Evolutionary conservation across 2,888 invertebrate species (phyloP).

Genomic region (Sialis fuliginosa): DNA sequence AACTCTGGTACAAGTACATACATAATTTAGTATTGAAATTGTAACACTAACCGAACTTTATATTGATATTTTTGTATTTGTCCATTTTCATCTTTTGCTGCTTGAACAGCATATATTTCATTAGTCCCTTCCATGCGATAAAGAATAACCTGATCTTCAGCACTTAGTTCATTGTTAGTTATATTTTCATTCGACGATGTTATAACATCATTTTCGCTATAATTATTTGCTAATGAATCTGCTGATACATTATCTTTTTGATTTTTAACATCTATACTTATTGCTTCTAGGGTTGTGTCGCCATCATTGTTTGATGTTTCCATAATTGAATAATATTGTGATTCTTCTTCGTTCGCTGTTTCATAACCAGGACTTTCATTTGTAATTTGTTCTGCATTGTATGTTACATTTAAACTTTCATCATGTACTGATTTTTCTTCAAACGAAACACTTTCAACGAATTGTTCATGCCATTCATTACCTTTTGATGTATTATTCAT

Average conservation of each 20-base stretch:
- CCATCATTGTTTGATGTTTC: constrained; percentile 16
- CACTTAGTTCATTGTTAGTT: not conserved
- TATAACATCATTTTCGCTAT: not conserved
- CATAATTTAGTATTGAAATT: not conserved
- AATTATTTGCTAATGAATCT: constrained; percentile 1
- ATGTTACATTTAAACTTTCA: too few relatives aligned
- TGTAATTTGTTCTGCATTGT: too few relatives aligned
- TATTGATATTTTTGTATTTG: constrained; percentile 24
- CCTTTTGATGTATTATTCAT: too few relatives aligned
- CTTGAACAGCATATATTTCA: constrained; percentile 22
- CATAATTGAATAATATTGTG: constrained; percentile 21
- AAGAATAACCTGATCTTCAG: constrained; percentile 17
- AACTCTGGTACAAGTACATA: too few relatives aligned
- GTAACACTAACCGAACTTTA: constrained; percentile 18
- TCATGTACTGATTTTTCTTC: too few relatives aligned
- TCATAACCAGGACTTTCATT: constrained; percentile 11
- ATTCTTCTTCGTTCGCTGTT: constrained; percentile 17
- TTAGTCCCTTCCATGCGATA: constrained; percentile 22
- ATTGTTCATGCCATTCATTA: too few relatives aligned
- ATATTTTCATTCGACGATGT: not conserved
- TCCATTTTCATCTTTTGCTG: constrained; percentile 22
- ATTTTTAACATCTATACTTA: not conserved
- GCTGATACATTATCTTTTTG: not conserved
- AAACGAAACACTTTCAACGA: too few relatives aligned
- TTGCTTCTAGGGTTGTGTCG: constrained; percentile 11